phyloP scores from a whole-genome alignment of 2,888 invertebrate genomes.

The Ditylenchus weischeri region DNA sequence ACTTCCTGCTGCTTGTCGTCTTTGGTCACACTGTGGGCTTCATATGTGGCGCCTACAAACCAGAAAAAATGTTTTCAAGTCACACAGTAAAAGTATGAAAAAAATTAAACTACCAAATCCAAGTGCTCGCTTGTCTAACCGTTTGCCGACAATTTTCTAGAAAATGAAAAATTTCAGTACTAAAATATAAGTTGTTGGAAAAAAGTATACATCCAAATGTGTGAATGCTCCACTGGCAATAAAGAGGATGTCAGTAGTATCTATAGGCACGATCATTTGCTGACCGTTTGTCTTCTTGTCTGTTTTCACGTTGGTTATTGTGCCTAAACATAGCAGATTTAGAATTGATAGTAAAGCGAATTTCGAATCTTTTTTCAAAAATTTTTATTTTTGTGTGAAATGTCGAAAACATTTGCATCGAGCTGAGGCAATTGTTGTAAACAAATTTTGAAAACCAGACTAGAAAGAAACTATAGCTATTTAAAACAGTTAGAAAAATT shows the following conservation, averaged over 20 bases:
- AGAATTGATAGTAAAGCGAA: not conserved
- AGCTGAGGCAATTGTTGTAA: too few species aligned
- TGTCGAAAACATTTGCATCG: too few species aligned
- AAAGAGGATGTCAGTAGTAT: constrained; percentile 97
- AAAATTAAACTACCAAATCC: constrained; percentile 39
- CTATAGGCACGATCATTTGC: constrained; percentile 66
- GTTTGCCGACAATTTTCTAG: constrained; percentile 74
- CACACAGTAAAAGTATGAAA: too few species aligned
- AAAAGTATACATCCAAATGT: constrained; percentile 72
- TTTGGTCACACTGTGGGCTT: constrained; percentile 28
- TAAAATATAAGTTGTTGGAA: not conserved
- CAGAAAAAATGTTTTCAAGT: too few species aligned
- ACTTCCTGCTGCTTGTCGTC: constrained; percentile 38
- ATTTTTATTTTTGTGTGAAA: too few species aligned
- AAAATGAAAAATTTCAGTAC: not conserved
- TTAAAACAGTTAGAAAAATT: too few species aligned
- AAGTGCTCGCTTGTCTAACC: constrained; percentile 63
- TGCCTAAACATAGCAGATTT: constrained; percentile 62
- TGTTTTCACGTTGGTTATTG: constrained; percentile 80
- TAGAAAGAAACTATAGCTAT: too few species aligned
- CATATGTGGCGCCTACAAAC: constrained; percentile 29
- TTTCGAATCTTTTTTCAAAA: too few species aligned
- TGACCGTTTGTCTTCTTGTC: constrained; percentile 47
- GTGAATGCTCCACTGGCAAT: constrained; percentile 98
- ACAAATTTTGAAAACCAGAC: too few species aligned